Percentiles rank a stretch among this genome's conserved stretches.
These are phyloP conservation scores for Invenusta paracnida DNA, from an alignment of 2,888 invertebrate genomes.

Conservation along the genomic window DNA sequence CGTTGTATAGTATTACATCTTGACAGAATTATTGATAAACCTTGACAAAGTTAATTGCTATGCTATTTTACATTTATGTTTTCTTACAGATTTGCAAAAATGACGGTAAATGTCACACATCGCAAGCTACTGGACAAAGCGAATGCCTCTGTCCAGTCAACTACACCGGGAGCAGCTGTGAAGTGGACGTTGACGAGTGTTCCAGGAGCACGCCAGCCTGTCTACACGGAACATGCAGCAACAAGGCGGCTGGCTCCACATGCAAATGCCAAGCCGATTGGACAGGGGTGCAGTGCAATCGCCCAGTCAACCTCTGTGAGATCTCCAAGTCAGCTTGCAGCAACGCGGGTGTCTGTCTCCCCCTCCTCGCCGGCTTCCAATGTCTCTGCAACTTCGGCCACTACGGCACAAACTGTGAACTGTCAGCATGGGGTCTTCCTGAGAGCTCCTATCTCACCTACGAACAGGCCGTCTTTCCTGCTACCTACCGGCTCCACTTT, in stretches of 20 bases:
- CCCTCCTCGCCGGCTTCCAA: constrained; percentile 65
- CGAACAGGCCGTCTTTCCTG: constrained; percentile 67
- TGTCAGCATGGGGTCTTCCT: constrained; percentile 79
- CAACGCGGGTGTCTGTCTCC: constrained; percentile 67
- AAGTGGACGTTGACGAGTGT: constrained; percentile 77
- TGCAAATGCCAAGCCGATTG: constrained; percentile 45
- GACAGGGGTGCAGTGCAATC: constrained; percentile 43
- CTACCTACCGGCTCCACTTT: constrained; percentile 82
- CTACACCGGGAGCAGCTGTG: constrained; percentile 81
- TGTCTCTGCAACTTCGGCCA: constrained; percentile 74
- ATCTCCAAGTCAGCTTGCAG: constrained; percentile 68
- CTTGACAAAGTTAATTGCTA: no score
- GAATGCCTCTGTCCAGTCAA: constrained; percentile 85
- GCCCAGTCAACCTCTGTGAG: constrained; percentile 68
- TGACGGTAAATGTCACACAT: constrained; percentile 82
- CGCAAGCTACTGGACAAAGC: constrained; percentile 67
- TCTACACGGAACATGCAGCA: constrained; percentile 71
- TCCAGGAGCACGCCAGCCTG: constrained; percentile 67
- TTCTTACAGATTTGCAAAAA: constrained; percentile 76
- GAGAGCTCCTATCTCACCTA: constrained; percentile 69
- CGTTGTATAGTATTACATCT: no score
- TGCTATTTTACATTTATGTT: no score
- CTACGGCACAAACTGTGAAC: constrained; percentile 83
- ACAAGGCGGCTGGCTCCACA: neutral
- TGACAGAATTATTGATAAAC: no score